Percentiles rank a stretch among this genome's conserved stretches.
Conservation (phyloP, 1,140 invertebrate species). For the Ceratina calcarata region DNA sequence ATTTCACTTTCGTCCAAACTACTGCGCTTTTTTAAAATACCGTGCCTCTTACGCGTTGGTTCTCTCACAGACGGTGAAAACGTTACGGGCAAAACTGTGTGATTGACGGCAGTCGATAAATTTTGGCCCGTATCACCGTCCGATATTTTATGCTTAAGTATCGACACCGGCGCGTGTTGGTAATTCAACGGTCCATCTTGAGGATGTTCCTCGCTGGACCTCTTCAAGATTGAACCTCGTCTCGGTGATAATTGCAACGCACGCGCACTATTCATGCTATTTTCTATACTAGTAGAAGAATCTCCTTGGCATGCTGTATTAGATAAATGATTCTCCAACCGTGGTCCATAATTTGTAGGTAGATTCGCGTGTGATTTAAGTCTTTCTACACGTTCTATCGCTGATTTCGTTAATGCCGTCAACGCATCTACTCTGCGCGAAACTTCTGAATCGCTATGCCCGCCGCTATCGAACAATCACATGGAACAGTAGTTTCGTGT, state of each 20-base stretch:
- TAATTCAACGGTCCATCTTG: conserved; percentile 62
- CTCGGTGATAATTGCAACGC: conserved; percentile 61
- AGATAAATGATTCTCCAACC: conserved; percentile 29
- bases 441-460: conserved; percentile 75
- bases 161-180: conserved; percentile 84
- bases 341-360: conserved; percentile 42
- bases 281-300: conserved; percentile 38
- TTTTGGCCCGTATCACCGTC: conserved; percentile 81
- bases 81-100: conserved; percentile 64
- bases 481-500: conserved; percentile 1
- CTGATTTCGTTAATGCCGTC: conserved; percentile 84
- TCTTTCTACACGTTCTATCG: conserved; percentile 85
- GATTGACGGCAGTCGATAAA: conserved; percentile 72
- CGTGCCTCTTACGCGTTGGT: conserved; percentile 84
- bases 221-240: conserved; percentile 69
- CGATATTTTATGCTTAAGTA: conserved; percentile 88
- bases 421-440: conserved; percentile 84
- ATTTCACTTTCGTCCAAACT: conserved; percentile 89
- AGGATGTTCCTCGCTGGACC: conserved; percentile 72
- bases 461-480: conserved; percentile 42
- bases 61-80: conserved; percentile 78
- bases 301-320: conserved; percentile 19
- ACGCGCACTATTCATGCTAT: conserved; percentile 44
- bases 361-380: conserved; percentile 80
- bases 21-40: conserved; percentile 90